Evolutionary conservation across 37 sponge, comb jelly and placozoan genomes (phyloP), one percentile per base, ranked within the genome.

Genomic region (Halichondria panicea): DNA sequence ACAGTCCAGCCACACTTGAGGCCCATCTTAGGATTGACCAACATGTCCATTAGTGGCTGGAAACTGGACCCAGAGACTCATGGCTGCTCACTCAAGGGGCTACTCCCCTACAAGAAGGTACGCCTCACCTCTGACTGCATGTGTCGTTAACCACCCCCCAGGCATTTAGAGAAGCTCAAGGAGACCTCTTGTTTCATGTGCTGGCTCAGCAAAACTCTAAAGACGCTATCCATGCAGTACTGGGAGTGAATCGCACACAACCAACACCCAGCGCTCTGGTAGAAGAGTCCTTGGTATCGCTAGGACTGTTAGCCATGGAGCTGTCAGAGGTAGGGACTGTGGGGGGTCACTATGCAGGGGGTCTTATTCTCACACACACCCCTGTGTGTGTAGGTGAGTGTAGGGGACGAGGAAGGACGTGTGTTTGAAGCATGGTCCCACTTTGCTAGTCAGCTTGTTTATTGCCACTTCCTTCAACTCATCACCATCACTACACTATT

Each of bases 101-200:
- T 80, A 22, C 81, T 89, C 13, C 90, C 90, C 0, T 89, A 84
- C 81, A 74, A 48, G 43, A 61, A 89, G 77, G 90, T 84, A 22
- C 21, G 30, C 9, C 62, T 27, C 32, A 34, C 22, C 64, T 37
- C 50, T 61, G 55, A 46, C 30, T 39, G 8, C 39, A 32, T n/a
- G 13, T 58, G 60, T 58, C 8, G 24, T 24, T 58, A 7, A 7
- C 24, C 8, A 27, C 59, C 31, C 40, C 61, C 6, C 61, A 89
- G 89, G 31, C 34, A 31, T 57, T 83, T 36, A 30, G 79, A 31
- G 18, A 52, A 28, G 58, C 78, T 57, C 90, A 84, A 58, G 63
- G 69, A 48, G 81, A 80, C 38, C 60, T 89, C 11, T 46, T 84
- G 27, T 71, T 61, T 22, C 85, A 83, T 37, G 74, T 89, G 15